phyloP scores from a whole-genome alignment of 53 echinoderm and acorn worm genomes.

The Antedon mediterranea region DNA sequence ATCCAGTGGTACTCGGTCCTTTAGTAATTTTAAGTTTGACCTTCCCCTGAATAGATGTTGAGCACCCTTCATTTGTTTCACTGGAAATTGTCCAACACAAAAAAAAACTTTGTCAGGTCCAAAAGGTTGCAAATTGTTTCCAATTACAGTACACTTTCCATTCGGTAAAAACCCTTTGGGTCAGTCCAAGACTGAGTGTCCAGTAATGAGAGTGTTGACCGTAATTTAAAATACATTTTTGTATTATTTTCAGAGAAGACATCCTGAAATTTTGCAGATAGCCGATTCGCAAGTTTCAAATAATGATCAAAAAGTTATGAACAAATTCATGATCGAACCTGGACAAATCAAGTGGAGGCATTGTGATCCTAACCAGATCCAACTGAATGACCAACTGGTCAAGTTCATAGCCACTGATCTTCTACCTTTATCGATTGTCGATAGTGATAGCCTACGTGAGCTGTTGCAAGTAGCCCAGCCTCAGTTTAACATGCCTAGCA shows the following conservation, averaged over 20 bases:
- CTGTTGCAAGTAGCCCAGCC: not conserved
- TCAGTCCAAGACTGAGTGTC: no score
- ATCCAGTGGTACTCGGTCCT: no score
- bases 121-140: no score
- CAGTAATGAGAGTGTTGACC: no score
- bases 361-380: not conserved
- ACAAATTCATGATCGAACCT: not conserved
- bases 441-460: not conserved
- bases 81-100: no score
- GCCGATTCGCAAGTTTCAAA: not conserved
- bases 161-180: no score
- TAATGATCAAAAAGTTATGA: not conserved
- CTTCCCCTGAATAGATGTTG: no score
- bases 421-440: not conserved
- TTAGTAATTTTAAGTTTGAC: no score
- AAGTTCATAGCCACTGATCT: not conserved
- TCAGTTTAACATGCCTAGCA: not conserved
- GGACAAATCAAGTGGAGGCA: not conserved
- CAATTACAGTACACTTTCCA: no score
- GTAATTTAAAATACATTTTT: not conserved
- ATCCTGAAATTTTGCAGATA: not conserved
- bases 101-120: no score
- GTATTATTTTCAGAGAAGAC: not conserved
- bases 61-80: no score
- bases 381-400: not conserved